Evolutionary conservation across 2,888 invertebrate species (phyloP).

Genomic region (Perizoma affinitatum): DNA sequence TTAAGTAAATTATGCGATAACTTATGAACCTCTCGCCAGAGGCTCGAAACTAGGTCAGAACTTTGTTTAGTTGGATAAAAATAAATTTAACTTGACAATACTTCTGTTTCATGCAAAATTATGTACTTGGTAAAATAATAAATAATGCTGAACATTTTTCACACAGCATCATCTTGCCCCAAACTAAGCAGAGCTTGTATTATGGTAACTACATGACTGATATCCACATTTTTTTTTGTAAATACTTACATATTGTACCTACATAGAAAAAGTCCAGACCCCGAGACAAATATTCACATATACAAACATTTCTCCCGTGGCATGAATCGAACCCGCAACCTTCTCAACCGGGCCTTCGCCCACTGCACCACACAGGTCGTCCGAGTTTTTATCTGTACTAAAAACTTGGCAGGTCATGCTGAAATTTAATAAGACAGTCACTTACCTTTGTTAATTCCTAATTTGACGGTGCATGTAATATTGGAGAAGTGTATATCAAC

Average conservation of each 20-base stretch:
- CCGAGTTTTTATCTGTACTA: background rate
- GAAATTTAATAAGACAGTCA: constrained; percentile 1
- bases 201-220: too few species aligned
- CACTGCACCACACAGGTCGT: background rate
- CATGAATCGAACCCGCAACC: too few species aligned
- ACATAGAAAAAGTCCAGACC: too few species aligned
- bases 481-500: constrained; percentile 90
- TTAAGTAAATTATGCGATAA: constrained; percentile 26
- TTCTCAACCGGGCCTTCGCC: too few species aligned
- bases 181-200: too few species aligned
- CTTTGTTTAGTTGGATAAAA: constrained; percentile 23
- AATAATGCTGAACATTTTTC: too few species aligned
- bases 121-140: too few species aligned
- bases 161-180: too few species aligned
- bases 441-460: constrained; percentile 90
- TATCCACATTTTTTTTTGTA: too few species aligned
- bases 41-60: constrained; percentile 33
- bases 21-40: constrained; percentile 32
- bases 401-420: background rate
- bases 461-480: constrained; percentile 88
- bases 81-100: constrained; percentile 8
- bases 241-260: too few species aligned
- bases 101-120: background rate
- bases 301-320: too few species aligned
- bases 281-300: too few species aligned